Evolutionary conservation across 2,888 invertebrate species (phyloP), one percentile per base, ranked within the genome.

Genomic region (Macrosoma leucophasiata): DNA sequence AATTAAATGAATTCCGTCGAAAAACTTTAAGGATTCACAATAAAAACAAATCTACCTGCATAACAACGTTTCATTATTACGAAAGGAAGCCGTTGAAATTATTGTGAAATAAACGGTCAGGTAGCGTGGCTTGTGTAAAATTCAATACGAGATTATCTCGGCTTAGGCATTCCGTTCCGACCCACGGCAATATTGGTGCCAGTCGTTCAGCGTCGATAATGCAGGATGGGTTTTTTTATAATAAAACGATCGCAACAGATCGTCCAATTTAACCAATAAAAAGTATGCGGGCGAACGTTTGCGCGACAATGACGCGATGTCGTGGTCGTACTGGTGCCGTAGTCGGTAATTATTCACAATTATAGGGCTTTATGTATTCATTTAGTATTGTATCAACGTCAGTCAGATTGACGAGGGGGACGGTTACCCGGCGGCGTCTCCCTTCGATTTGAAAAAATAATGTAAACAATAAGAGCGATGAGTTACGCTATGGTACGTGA

Each of bases 131-230:
- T 30, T 35, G 42, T 52, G 73, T 76, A 75, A 73, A 77, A 75
- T 73, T 71, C 63, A 70, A 77, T 72, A 68, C 69, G 61, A 41
- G 82, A 81, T 82, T 68, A 82, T 78, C 78, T 66, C 59, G 59
- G 77, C 77, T 82, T 82, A 79, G 81, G n/a, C n/a, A n/a, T n/a
- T n/a, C n/a, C 66, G 82, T 84, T 82, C 82, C 81, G 46, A 50
- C 50, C 61, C 58, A 51, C 52, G 52, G 50, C 55, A 47, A 57
- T 56, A 51, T 49, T 59, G 59, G 56, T 54, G 65, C 60, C 58
- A 50, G 52, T 21, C 23, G 54, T 55, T 50, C 48, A 50, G 55
- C 52, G 50, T 50, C 52, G 54, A 54, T 58, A 55, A 63, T 60
- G 55, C 56, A 65, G 64, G 60, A 62, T 61, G 59, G 62, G 52